These are phyloP conservation scores for Haemorhous mexicanus DNA, from an alignment of 2,113 vertebrate genomes.

Conservation along the genomic window DNA sequence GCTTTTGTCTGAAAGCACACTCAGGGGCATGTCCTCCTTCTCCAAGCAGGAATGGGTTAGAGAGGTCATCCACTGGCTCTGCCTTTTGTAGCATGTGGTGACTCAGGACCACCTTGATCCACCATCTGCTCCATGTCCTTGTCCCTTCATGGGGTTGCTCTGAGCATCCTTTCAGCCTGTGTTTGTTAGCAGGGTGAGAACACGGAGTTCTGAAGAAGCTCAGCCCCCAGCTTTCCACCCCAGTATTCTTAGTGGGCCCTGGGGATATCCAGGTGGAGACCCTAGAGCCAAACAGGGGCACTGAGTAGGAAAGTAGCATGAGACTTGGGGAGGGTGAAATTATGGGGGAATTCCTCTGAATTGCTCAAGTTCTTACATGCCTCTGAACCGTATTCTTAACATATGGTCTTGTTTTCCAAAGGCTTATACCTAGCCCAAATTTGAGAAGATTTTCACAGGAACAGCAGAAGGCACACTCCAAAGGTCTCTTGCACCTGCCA, in stretches of 20 bases:
- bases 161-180: background rate
- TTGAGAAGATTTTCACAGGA: conserved; percentile 58
- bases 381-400: background rate
- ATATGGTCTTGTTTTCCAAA: conserved; percentile 44
- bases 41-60: background rate
- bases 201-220: background rate
- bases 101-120: background rate
- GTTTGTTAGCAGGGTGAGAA: background rate
- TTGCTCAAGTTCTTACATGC: background rate
- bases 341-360: background rate
- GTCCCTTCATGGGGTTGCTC: fast-evolving
- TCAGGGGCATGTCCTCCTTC: background rate
- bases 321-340: background rate
- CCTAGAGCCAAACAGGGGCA: background rate
- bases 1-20: background rate
- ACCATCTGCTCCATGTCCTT: background rate
- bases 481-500: conserved; percentile 56
- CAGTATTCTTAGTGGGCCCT: background rate
- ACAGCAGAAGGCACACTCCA: conserved; percentile 60
- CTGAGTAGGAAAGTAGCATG: background rate
- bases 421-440: conserved; percentile 48
- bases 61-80: background rate
- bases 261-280: background rate
- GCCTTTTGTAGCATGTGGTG: background rate
- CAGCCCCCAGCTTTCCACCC: background rate